phyloP scores from a whole-genome alignment of 1,140 invertebrate species.

The Dreissena polymorpha region DNA sequence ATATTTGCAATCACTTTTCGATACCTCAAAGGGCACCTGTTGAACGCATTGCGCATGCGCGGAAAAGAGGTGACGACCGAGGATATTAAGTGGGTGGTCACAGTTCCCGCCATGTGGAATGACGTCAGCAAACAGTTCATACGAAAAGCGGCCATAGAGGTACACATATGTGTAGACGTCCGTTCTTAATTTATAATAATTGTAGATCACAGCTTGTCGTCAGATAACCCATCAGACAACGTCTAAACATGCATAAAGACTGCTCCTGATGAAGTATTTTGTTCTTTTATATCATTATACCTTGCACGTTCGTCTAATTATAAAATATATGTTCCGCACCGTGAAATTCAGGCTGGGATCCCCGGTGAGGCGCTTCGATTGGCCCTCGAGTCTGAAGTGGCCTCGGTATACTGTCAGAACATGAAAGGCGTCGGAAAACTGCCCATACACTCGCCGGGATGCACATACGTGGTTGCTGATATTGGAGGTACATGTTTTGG shows the following conservation, averaged over 20 bases:
- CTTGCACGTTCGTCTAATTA: too few relatives aligned
- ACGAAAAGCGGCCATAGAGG: slow-evolving; percentile 69
- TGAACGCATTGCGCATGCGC: slow-evolving; percentile 57
- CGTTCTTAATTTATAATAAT: neutral
- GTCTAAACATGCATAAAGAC: too few relatives aligned
- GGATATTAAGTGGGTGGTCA: slow-evolving; percentile 71
- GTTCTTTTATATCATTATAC: too few relatives aligned
- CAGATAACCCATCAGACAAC: neutral
- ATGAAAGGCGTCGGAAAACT: slow-evolving; percentile 49
- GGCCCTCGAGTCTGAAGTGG: slow-evolving; percentile 72
- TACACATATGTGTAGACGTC: slow-evolving; percentile 27
- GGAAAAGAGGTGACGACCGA: slow-evolving; percentile 40
- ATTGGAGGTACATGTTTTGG: slow-evolving; percentile 67
- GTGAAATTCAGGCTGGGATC: slow-evolving; percentile 63
- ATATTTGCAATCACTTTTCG: slow-evolving; percentile 69
- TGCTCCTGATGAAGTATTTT: neutral
- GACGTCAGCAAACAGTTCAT: slow-evolving; percentile 76
- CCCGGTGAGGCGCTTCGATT: slow-evolving; percentile 67
- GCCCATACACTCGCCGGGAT: slow-evolving; percentile 65
- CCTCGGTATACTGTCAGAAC: slow-evolving; percentile 71
- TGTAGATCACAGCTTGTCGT: neutral
- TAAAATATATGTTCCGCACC: too few relatives aligned
- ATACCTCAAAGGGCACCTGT: slow-evolving; percentile 70
- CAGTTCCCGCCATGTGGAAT: slow-evolving; percentile 75
- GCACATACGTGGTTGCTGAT: slow-evolving; percentile 71